Percentiles rank a stretch among this genome's conserved stretches.
phyloP scores from a whole-genome alignment of 2,888 invertebrate genomes.

The Tipula confusa region DNA sequence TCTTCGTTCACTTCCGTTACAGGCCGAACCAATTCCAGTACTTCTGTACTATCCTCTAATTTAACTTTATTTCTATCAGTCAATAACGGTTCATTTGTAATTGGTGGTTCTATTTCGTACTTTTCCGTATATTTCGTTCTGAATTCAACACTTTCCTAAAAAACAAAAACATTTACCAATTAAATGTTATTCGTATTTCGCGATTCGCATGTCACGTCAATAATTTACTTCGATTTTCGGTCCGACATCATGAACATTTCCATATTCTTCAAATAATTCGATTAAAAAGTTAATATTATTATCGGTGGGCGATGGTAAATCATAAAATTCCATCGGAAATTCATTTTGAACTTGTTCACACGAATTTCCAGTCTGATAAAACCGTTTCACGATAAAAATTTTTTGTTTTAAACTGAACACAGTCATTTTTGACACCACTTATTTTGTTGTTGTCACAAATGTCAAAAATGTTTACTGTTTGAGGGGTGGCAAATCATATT shows the following conservation, averaged over 20 bases:
- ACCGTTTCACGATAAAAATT: conserved; percentile 27
- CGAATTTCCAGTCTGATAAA: conserved; percentile 7
- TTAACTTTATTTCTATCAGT: background rate
- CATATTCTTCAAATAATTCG: conserved; percentile 20
- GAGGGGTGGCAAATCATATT: background rate
- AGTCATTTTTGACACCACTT: background rate
- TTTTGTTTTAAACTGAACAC: conserved; percentile 25
- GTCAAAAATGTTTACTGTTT: background rate
- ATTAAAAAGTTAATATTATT: background rate
- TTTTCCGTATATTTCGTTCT: background rate
- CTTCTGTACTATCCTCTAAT: background rate
- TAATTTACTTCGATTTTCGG: background rate
- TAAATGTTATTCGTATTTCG: background rate
- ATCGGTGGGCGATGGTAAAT: background rate
- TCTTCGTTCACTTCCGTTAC: background rate
- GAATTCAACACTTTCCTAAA: background rate
- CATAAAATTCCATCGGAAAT: background rate
- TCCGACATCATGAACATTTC: background rate
- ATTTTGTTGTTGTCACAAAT: background rate
- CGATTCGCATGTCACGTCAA: background rate
- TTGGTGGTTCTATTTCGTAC: background rate
- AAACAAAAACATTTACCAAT: background rate
- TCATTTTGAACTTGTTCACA: background rate
- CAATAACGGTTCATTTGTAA: background rate
- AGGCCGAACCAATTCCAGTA: background rate